Evolutionary conservation across 2,888 invertebrate genomes (phyloP).

Genomic region (Xanthorhoe spadicearia): DNA sequence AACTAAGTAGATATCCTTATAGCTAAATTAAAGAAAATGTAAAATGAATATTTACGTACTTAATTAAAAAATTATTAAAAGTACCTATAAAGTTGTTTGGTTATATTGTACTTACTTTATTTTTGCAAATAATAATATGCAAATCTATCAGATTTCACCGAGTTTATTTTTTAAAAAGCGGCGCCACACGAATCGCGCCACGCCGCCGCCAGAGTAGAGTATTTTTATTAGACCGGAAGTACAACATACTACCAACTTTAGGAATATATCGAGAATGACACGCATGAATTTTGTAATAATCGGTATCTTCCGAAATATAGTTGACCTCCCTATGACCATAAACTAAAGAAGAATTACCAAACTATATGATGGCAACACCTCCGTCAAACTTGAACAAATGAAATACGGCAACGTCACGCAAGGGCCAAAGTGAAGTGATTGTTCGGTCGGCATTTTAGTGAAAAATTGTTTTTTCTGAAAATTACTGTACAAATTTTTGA

Average conservation of each 20-base stretch:
- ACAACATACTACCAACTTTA: neutral
- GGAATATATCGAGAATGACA: neutral
- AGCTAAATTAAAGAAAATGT: too few relatives aligned
- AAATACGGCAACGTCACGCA: constrained; percentile 85
- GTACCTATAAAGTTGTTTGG: too few relatives aligned
- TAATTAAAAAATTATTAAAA: too few relatives aligned
- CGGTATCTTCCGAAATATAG: constrained; percentile 35
- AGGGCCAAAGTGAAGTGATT: constrained; percentile 68
- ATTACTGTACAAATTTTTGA: constrained; percentile 66
- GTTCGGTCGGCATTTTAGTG: constrained; percentile 69
- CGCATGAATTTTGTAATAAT: constrained; percentile 2
- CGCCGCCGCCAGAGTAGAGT: too few relatives aligned
- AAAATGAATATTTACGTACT: too few relatives aligned
- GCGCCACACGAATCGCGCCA: too few relatives aligned
- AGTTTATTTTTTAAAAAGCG: too few relatives aligned
- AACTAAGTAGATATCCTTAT: too few relatives aligned
- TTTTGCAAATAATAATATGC: too few relatives aligned
- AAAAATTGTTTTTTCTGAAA: constrained; percentile 64
- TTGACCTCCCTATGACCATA: constrained; percentile 27
- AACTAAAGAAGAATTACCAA: constrained; percentile 14
- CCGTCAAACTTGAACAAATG: constrained; percentile 77
- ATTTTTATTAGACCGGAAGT: too few relatives aligned
- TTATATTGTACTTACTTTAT: too few relatives aligned
- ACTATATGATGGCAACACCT: constrained; percentile 57
- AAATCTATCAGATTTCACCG: too few relatives aligned